Evolutionary conservation across 1,140 invertebrate species (phyloP).

Genomic region (Kradibia gibbosae): DNA sequence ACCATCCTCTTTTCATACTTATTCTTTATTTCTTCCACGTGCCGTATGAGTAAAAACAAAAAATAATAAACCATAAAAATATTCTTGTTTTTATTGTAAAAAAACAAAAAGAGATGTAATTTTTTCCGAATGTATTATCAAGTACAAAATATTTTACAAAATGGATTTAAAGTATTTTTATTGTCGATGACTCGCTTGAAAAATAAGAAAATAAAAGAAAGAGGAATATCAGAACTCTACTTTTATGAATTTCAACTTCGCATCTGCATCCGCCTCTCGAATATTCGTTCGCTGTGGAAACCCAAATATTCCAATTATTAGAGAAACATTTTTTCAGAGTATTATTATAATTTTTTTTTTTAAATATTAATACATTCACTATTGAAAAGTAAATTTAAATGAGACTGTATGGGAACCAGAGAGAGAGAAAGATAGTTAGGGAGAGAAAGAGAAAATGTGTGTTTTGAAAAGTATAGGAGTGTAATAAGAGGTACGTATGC

Average conservation of each 20-base stretch:
- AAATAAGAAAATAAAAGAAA: slow-evolving; percentile 29
- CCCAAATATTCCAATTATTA: slow-evolving; percentile 29
- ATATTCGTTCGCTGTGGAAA: slow-evolving; percentile 47
- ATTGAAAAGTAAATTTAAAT: background rate
- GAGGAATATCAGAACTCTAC: background rate
- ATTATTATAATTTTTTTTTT: slow-evolving; percentile 48
- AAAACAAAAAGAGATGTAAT: slow-evolving; percentile 8
- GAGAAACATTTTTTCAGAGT: slow-evolving; percentile 28
- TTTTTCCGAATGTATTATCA: slow-evolving; percentile 29
- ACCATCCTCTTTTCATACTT: background rate
- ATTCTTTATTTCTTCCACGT: slow-evolving; percentile 44
- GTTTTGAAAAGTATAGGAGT: background rate
- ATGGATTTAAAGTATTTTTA: slow-evolving; percentile 33
- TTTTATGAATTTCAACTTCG: slow-evolving; percentile 48
- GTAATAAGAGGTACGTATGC: slow-evolving; percentile 16
- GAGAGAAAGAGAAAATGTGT: background rate
- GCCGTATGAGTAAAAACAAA: slow-evolving; percentile 38
- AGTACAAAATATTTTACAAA: slow-evolving; percentile 43
- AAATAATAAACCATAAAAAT: background rate
- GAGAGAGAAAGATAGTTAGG: background rate
- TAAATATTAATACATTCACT: slow-evolving; percentile 5
- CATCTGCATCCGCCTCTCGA: slow-evolving; percentile 47
- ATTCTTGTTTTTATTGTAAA: slow-evolving; percentile 40
- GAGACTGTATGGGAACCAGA: background rate
- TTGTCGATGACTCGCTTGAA: slow-evolving; percentile 34